phyloP scores from a whole-genome alignment of 2,888 invertebrate genomes.

The Arenicola marina region DNA sequence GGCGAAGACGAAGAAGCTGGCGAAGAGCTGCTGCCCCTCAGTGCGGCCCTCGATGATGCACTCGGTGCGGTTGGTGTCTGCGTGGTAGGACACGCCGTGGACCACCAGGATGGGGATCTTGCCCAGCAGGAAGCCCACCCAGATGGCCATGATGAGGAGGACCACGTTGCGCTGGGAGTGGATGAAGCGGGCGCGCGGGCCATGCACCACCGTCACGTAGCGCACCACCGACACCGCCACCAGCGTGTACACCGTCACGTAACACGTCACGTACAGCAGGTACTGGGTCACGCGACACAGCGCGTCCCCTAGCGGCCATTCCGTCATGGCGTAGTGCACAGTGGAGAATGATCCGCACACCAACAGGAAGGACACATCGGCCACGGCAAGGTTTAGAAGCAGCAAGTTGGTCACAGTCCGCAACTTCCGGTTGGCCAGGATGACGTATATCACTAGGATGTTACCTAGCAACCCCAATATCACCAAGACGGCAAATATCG shows the following conservation, averaged over 20 bases:
- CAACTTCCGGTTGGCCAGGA: background rate
- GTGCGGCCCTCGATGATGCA: constrained; percentile 26
- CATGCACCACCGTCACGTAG: constrained; percentile 15
- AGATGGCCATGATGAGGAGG: constrained; percentile 20
- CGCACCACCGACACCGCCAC: background rate
- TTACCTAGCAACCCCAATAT: background rate
- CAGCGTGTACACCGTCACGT: constrained; percentile 21
- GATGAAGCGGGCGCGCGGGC: constrained; percentile 1
- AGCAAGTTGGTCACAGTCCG: constrained; percentile 15
- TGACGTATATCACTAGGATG: background rate
- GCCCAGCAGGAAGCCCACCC: constrained; percentile 24
- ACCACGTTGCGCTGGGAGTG: constrained; percentile 12
- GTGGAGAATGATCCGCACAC: constrained; percentile 22
- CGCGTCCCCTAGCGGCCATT: constrained; percentile 26
- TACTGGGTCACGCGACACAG: constrained; percentile 29
- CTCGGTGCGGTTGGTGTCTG: constrained; percentile 10
- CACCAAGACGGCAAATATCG: background rate
- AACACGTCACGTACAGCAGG: constrained; percentile 25
- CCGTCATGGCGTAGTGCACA: constrained; percentile 20
- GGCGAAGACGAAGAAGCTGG: constrained; percentile 76
- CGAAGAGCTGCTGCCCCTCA: constrained; percentile 37
- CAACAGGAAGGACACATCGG: constrained; percentile 25
- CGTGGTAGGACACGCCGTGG: constrained; percentile 17
- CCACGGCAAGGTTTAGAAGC: constrained; percentile 25
- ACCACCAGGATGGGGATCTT: constrained; percentile 29